Evolutionary conservation across 2,797 vertebrate genomes (phyloP).

Genomic region (Catostomus latipinnis): DNA sequence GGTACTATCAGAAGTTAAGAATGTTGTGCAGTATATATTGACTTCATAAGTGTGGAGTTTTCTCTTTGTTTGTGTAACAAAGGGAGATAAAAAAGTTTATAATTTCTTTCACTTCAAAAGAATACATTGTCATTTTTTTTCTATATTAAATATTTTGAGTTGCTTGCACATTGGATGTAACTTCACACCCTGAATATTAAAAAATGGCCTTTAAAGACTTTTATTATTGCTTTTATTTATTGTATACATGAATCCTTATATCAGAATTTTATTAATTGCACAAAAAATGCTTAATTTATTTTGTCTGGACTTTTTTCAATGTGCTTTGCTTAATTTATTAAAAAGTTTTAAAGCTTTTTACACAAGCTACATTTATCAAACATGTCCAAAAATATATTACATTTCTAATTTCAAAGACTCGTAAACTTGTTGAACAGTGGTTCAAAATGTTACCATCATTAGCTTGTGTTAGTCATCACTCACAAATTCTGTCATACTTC

Average conservation of each 20-base stretch:
- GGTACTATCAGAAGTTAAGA: background rate
- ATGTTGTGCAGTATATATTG: background rate
- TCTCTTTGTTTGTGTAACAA: too few species aligned
- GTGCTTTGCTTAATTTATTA: background rate
- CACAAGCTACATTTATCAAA: background rate
- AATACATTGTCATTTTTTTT: too few species aligned
- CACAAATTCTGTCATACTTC: background rate
- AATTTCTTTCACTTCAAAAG: too few species aligned
- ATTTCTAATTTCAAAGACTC: background rate
- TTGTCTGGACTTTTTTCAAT: too few species aligned
- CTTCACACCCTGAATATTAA: too few species aligned
- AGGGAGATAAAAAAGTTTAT: too few species aligned
- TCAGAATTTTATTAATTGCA: background rate
- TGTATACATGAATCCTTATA: background rate
- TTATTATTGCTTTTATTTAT: too few species aligned
- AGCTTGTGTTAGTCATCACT: background rate
- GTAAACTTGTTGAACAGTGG: background rate
- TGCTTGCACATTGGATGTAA: too few species aligned
- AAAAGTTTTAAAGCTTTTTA: constrained; percentile 1
- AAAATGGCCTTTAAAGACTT: too few species aligned
- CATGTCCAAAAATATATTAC: background rate
- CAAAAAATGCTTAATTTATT: background rate
- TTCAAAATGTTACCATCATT: background rate
- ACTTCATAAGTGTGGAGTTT: too few species aligned
- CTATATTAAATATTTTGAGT: too few species aligned